Evolutionary conservation across 2,888 invertebrate species (phyloP).

Genomic region (Abrostola tripartita): DNA sequence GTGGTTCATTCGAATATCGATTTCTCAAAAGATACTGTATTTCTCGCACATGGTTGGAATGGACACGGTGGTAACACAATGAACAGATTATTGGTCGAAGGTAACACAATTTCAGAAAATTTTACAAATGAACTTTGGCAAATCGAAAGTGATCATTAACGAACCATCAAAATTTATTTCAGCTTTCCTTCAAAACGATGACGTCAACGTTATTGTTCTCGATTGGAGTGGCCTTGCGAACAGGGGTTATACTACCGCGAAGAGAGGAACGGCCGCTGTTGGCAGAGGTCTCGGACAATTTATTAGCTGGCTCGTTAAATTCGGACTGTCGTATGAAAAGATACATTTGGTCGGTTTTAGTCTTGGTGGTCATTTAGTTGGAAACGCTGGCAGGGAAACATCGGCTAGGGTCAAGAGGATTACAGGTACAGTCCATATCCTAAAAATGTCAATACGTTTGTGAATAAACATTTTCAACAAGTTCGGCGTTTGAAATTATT

Average conservation of each 20-base stretch:
- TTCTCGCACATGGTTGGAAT: conserved; percentile 78
- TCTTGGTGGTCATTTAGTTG: conserved; percentile 81
- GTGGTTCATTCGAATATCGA: conserved; percentile 64
- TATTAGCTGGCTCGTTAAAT: conserved; percentile 64
- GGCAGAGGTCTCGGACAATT: conserved; percentile 70
- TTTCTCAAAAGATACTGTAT: conserved; percentile 61
- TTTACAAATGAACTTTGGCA: background rate
- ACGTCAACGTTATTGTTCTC: conserved; percentile 79
- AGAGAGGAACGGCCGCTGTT: conserved; percentile 64
- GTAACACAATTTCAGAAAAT: conserved; percentile 52
- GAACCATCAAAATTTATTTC: conserved; percentile 33
- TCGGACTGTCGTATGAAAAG: conserved; percentile 65
- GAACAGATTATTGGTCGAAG: conserved; percentile 65
- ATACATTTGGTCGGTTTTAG: conserved; percentile 82
- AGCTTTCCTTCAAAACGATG: conserved; percentile 69
- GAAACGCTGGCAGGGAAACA: conserved; percentile 73
- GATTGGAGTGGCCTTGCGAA: conserved; percentile 79
- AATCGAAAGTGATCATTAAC: background rate
- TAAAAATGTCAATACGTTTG: background rate
- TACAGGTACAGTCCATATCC: conserved; percentile 66
- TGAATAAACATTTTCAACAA: background rate
- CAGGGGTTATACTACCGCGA: conserved; percentile 72
- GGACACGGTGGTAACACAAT: conserved; percentile 66
- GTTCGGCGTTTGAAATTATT: background rate
- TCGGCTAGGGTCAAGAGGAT: conserved; percentile 68